Percentiles rank a stretch among this genome's conserved stretches.
These are phyloP conservation scores for Eledona agricola DNA, from an alignment of 2,888 invertebrate genomes.

Conservation along the genomic window DNA sequence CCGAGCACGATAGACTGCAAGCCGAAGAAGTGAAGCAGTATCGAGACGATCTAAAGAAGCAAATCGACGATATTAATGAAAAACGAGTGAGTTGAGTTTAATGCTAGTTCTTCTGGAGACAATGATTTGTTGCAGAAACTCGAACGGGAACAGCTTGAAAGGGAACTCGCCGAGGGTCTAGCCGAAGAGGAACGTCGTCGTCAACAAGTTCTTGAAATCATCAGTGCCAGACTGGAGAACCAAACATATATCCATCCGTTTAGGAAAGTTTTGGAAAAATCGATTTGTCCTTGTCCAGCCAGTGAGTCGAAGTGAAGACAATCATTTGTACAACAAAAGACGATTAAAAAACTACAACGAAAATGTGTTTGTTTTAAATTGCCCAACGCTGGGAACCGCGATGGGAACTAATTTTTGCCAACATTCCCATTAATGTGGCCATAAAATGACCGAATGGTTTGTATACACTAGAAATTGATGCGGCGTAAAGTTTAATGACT, in stretches of 20 bases:
- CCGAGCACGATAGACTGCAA: constrained; percentile 54
- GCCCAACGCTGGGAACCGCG: constrained; percentile 2
- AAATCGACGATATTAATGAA: constrained; percentile 58
- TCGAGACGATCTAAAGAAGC: constrained; percentile 56
- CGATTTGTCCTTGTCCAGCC: constrained; percentile 20
- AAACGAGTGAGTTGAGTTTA: constrained; percentile 57
- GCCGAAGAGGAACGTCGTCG: constrained; percentile 56
- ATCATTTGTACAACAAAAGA: constrained; percentile 19
- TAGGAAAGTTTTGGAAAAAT: constrained; percentile 50
- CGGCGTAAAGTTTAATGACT: constrained; percentile 16
- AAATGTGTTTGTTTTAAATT: constrained; percentile 21
- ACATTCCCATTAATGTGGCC: constrained; percentile 17
- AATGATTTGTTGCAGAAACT: constrained; percentile 48
- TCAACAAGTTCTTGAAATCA: constrained; percentile 51
- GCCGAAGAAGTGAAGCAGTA: constrained; percentile 52
- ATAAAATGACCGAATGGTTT: background rate
- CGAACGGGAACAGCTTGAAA: constrained; percentile 55
- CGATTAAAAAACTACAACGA: constrained; percentile 15
- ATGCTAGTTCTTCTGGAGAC: no score
- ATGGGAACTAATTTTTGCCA: constrained; percentile 17
- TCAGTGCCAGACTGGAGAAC: constrained; percentile 43
- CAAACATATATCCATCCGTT: constrained; percentile 56
- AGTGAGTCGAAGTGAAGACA: constrained; percentile 6
- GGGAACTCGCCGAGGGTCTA: constrained; percentile 52
- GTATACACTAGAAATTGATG: constrained; percentile 5